A percentile compares a stretch with the other conserved stretches of the same genome.
These are phyloP conservation scores for Anas bernieri DNA, from an alignment of 2,797 vertebrate species.

Conservation along the genomic window DNA sequence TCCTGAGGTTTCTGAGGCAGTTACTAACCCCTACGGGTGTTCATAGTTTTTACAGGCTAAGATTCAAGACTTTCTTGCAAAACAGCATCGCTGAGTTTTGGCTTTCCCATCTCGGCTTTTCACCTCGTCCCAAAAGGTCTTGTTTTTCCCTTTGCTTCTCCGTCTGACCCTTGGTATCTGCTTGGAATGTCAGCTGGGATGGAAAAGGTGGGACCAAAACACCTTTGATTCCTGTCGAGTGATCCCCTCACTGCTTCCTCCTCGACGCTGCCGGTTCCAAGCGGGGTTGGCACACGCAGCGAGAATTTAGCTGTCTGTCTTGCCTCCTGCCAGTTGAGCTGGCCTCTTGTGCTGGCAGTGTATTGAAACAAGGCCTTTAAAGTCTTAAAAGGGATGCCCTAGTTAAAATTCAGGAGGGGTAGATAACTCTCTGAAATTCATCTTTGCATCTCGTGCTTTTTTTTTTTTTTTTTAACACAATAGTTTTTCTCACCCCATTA, in stretches of 20 bases:
- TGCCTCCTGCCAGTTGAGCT: constrained; percentile 68
- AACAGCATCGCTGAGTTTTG: not conserved
- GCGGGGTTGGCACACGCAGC: not conserved
- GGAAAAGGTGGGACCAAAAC: constrained; percentile 28
- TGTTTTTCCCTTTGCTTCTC: constrained; percentile 14
- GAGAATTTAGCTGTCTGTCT: not conserved
- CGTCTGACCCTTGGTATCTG: not conserved
- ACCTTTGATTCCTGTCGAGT: not conserved
- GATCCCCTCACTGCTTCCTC: not conserved
- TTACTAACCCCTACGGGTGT: not conserved
- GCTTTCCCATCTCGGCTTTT: constrained; percentile 39
- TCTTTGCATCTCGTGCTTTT: not conserved
- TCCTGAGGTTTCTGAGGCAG: not conserved
- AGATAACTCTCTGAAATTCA: constrained; percentile 68
- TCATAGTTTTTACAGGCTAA: not conserved
- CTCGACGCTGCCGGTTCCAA: not conserved
- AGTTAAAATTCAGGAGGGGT: constrained; percentile 71
- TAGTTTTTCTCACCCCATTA: not conserved
- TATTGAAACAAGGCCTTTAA: constrained; percentile 68
- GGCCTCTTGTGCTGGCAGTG: constrained; percentile 68
- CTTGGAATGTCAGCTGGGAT: not conserved
- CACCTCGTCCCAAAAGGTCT: not conserved
- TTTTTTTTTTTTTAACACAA: not conserved
- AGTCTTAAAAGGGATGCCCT: constrained; percentile 48
- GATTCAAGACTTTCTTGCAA: constrained; percentile 27